These are phyloP conservation scores for Neocloeon triangulifer DNA, from an alignment of 1,140 invertebrate genomes.

Conservation along the genomic window DNA sequence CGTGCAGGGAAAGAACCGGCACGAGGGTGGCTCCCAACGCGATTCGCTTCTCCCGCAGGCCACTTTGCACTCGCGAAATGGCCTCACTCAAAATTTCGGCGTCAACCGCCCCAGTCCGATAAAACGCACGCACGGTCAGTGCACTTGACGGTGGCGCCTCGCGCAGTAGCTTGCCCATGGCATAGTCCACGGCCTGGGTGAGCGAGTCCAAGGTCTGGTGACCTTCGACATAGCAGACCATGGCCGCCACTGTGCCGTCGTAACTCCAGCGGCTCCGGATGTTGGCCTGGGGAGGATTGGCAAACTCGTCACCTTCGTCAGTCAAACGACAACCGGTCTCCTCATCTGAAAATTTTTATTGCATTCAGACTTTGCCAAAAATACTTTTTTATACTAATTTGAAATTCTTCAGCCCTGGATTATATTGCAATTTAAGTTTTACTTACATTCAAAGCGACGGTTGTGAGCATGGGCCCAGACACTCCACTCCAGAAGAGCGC, in stretches of 20 bases:
- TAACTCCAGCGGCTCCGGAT: conserved; percentile 67
- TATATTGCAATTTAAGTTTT: conserved; percentile 1
- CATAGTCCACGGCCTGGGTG: conserved; percentile 40
- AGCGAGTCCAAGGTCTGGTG: conserved; percentile 33
- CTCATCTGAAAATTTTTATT: conserved; percentile 38
- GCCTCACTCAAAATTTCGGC: no score
- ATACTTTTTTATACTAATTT: neutral
- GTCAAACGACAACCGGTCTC: conserved; percentile 58
- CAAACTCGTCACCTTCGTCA: conserved; percentile 28
- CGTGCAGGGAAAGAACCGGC: conserved; percentile 51
- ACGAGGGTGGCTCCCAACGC: conserved; percentile 49
- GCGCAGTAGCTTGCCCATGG: conserved; percentile 43
- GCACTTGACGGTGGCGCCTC: conserved; percentile 25
- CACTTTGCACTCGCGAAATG: no score
- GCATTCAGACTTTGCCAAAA: conserved; percentile 2
- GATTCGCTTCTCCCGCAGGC: no score
- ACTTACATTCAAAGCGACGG: conserved; percentile 64
- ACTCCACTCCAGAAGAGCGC: conserved; percentile 76
- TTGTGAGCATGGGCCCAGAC: conserved; percentile 72
- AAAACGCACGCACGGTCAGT: conserved; percentile 49
- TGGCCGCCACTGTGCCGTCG: conserved; percentile 62
- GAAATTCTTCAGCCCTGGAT: neutral
- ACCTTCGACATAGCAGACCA: conserved; percentile 59
- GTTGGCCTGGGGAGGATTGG: conserved; percentile 48
- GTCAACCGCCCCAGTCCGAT: no score